A percentile compares a stretch with the other conserved stretches of the same genome.
Conservation (phyloP, 2,797 vertebrate genomes). For the Xenentodon cancila region DNA sequence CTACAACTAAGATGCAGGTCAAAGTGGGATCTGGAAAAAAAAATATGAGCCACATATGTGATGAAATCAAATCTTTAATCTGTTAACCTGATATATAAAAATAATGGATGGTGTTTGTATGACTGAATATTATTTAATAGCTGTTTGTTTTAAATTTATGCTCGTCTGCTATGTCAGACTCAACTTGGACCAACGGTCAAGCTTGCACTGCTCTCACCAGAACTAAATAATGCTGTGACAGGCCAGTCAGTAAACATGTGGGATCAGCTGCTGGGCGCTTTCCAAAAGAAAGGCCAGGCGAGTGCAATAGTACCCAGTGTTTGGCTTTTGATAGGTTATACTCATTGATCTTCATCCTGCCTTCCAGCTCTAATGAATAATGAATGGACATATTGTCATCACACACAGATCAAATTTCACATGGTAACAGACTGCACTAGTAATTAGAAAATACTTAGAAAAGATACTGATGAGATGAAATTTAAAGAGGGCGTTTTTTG, state of each 20-base stretch:
- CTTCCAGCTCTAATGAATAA: conserved; percentile 80
- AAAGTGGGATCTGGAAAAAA: conserved; percentile 38
- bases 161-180: conserved; percentile 10
- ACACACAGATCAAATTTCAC: conserved; percentile 79
- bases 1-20: conserved; percentile 32
- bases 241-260: conserved; percentile 7
- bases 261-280: conserved; percentile 21
- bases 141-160: conserved; percentile 8
- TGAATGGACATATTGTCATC: conserved; percentile 83
- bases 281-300: conserved; percentile 34
- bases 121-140: not conserved
- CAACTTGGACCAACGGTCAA: conserved; percentile 24
- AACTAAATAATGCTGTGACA: conserved; percentile 24
- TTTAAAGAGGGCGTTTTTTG: too few relatives aligned
- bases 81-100: conserved; percentile 1
- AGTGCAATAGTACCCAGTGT: conserved; percentile 50
- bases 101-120: not conserved
- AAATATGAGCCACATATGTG: not conserved
- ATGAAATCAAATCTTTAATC: too few relatives aligned
- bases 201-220: conserved; percentile 9
- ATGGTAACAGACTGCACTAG: conserved; percentile 64
- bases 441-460: conserved; percentile 67
- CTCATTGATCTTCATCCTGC: conserved; percentile 75
- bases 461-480: not conserved
- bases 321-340: conserved; percentile 73